phyloP scores from a whole-genome alignment of 2,797 vertebrate genomes.

The Catharus ustulatus region DNA sequence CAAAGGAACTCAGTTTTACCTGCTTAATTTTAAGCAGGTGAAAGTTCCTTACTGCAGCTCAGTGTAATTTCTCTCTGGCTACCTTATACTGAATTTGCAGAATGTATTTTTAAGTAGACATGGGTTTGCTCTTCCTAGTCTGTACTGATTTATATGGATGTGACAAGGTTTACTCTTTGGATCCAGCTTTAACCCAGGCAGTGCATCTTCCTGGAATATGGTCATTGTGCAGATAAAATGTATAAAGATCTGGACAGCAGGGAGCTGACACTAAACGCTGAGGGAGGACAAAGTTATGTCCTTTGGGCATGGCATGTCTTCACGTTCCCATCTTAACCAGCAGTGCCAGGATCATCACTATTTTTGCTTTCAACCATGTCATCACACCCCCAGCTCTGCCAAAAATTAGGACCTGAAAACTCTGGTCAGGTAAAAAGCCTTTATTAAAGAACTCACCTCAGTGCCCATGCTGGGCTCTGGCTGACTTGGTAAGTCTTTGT shows the following conservation, averaged over 20 bases:
- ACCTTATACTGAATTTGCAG: neutral
- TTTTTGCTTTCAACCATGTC: neutral
- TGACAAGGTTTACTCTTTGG: neutral
- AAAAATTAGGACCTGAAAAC: neutral
- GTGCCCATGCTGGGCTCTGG: neutral
- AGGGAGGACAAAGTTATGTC: neutral
- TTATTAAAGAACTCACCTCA: neutral
- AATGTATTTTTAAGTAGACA: neutral
- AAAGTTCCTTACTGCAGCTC: neutral
- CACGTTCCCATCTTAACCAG: neutral
- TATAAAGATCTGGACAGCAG: neutral
- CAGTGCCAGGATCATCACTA: neutral
- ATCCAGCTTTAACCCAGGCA: rapidly evolving
- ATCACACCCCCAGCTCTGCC: neutral
- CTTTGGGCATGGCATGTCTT: neutral
- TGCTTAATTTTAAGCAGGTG: neutral
- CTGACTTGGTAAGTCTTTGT: neutral
- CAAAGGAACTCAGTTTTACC: neutral
- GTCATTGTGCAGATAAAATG: neutral
- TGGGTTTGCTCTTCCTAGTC: neutral
- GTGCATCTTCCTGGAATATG: neutral
- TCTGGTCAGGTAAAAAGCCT: neutral
- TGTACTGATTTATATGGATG: neutral
- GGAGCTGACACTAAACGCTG: neutral
- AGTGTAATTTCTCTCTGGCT: neutral